phyloP scores from a whole-genome alignment of 2,888 invertebrate species.

The Noctua comes region DNA sequence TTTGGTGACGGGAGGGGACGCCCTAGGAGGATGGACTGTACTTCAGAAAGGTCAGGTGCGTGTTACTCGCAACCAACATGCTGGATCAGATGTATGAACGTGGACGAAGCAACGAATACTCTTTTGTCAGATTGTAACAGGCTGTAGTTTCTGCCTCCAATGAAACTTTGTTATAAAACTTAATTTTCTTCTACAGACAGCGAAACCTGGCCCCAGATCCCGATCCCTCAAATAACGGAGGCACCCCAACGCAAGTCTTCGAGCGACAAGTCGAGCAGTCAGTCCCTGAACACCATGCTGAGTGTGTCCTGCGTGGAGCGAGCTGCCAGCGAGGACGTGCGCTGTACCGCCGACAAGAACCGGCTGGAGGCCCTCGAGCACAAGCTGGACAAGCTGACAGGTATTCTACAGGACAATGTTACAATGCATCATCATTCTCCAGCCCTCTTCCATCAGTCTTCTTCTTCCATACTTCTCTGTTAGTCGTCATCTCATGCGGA shows the following conservation, averaged over 20 bases:
- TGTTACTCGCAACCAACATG: not conserved
- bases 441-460: not conserved
- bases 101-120: too few species aligned
- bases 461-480: not conserved
- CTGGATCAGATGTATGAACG: not conserved
- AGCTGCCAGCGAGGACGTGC: constrained; percentile 53
- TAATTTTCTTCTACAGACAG: constrained; percentile 70
- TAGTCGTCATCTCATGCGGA: too few species aligned
- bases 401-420: constrained; percentile 44
- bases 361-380: constrained; percentile 75
- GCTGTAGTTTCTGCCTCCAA: not conserved
- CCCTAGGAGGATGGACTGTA: too few species aligned
- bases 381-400: constrained; percentile 83
- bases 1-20: too few species aligned
- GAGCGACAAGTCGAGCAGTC: constrained; percentile 80
- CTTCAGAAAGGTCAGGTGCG: not conserved
- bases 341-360: constrained; percentile 33
- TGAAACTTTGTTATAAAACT: not conserved
- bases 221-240: constrained; percentile 85
- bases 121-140: not conserved
- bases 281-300: constrained; percentile 74
- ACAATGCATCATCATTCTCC: not conserved
- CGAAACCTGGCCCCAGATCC: constrained; percentile 88
- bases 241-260: constrained; percentile 85
- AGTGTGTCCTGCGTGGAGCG: constrained; percentile 52